Percentiles rank a stretch among this genome's conserved stretches.
Evolutionary conservation across 2,113 vertebrate species (phyloP).

Genomic region (Tonatia bakeri): DNA sequence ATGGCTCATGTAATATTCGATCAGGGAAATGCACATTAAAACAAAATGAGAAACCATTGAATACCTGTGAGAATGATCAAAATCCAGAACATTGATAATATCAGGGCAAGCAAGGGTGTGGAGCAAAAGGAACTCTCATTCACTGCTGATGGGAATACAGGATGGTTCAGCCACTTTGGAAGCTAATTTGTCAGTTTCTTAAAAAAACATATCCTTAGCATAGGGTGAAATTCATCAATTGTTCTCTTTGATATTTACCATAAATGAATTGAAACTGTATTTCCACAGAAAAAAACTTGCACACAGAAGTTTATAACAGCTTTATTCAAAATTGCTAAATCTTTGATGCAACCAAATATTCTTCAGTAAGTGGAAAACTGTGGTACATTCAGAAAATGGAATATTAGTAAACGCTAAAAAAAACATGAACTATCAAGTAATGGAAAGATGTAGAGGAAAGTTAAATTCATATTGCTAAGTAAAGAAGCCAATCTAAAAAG

Average conservation of each 20-base stretch:
- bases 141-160: background rate
- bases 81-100: background rate
- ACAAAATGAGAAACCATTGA: background rate
- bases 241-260: background rate
- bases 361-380: background rate
- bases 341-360: background rate
- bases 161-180: background rate
- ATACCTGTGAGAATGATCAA: background rate
- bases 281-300: background rate
- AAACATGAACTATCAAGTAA: background rate
- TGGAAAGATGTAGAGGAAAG: background rate
- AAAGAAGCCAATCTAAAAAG: background rate
- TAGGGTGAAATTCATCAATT: background rate
- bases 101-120: background rate
- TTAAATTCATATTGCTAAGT: background rate
- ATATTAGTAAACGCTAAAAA: background rate
- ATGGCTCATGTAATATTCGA: background rate
- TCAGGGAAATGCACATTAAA: background rate
- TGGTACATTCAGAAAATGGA: background rate
- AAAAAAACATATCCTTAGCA: background rate
- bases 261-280: background rate
- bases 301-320: background rate
- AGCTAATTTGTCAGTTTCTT: background rate
- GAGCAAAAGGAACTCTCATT: background rate
- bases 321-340: background rate